Percentiles rank a stretch among this genome's conserved stretches.
phyloP scores from a whole-genome alignment of 2,113 vertebrate genomes.

The Phrynosoma platyrhinos region DNA sequence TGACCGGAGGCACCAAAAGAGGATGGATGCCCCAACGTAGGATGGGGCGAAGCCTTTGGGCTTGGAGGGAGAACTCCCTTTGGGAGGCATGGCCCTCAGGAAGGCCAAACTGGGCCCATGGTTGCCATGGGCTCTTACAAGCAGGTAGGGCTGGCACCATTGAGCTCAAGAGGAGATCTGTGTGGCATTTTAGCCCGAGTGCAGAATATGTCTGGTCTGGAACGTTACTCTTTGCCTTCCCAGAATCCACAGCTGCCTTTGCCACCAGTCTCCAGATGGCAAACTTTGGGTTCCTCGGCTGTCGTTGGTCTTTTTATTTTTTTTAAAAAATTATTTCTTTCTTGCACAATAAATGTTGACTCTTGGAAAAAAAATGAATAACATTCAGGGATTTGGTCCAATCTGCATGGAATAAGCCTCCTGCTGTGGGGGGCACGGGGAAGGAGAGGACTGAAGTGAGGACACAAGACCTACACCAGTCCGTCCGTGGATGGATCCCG shows the following conservation, averaged over 20 bases:
- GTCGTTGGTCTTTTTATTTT: not conserved
- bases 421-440: too few species aligned
- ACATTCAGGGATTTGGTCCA: slow-evolving; percentile 65
- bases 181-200: not conserved
- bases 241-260: slow-evolving; percentile 19
- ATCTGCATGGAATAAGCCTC: not conserved
- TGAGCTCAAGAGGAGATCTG: not conserved
- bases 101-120: not conserved
- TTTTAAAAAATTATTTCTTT: not conserved
- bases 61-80: not conserved
- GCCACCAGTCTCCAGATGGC: not conserved
- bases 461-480: too few species aligned
- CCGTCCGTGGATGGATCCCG: too few species aligned
- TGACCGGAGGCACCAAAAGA: too few species aligned
- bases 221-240: not conserved
- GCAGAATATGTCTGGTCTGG: not conserved
- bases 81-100: not conserved
- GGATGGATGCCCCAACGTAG: not conserved
- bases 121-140: not conserved
- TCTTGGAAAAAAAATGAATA: slow-evolving; percentile 26
- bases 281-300: not conserved
- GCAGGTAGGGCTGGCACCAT: not conserved
- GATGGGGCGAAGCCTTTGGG: not conserved
- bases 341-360: slow-evolving; percentile 73
- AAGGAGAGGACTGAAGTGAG: not conserved